These are phyloP conservation scores for Tapirus indicus DNA, from an alignment of 2,797 vertebrate genomes.

Conservation along the genomic window DNA sequence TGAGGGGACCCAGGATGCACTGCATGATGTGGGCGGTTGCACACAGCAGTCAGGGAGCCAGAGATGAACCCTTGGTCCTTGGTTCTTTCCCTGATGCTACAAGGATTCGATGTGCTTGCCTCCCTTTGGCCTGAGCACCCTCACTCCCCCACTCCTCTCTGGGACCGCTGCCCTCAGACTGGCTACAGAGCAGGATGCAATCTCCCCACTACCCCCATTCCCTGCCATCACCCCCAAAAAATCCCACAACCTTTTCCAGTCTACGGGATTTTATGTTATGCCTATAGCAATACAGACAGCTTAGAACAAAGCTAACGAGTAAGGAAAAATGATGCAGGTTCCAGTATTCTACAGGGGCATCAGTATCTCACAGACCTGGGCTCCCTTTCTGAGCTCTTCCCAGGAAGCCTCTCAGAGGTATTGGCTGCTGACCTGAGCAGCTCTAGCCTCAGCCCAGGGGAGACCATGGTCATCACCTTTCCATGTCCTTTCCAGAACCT, in stretches of 20 bases:
- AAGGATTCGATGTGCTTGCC: neutral
- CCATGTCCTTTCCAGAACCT: neutral
- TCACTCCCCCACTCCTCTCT: neutral
- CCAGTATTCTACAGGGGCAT: neutral
- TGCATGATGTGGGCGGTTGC: neutral
- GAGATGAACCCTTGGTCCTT: neutral
- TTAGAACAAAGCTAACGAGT: neutral
- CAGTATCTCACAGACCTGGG: neutral
- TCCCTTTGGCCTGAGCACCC: neutral
- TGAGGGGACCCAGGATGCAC: neutral
- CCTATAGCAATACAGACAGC: neutral
- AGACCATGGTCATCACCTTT: neutral
- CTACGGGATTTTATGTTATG: neutral
- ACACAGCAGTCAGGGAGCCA: neutral
- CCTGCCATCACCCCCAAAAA: neutral
- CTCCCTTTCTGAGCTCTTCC: neutral
- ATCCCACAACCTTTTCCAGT: neutral
- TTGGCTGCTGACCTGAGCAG: neutral
- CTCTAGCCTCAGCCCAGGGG: neutral
- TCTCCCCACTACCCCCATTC: too few species aligned
- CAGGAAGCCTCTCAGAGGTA: neutral
- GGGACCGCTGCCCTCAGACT: neutral
- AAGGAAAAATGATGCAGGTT: neutral
- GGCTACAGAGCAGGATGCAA: neutral
- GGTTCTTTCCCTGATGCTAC: neutral